Evolutionary conservation across 2,797 vertebrate genomes (phyloP).

Genomic region (Rousettus madagascariensis): DNA sequence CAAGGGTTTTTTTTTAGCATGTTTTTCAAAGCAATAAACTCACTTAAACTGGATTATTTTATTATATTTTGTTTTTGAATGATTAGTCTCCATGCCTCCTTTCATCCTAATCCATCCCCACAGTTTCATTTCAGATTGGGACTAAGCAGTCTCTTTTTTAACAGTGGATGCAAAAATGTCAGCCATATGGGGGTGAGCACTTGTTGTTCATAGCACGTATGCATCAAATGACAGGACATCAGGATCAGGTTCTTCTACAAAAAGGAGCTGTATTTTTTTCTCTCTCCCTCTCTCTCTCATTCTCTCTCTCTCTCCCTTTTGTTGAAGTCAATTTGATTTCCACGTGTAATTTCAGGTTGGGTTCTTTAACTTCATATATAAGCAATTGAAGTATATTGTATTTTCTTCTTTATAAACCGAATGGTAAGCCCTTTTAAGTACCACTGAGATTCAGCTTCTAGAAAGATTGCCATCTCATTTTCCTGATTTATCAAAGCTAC

Average conservation of each 20-base stretch:
- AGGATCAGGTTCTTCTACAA: constrained; percentile 22
- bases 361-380: constrained; percentile 26
- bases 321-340: constrained; percentile 45
- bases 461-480: constrained; percentile 44
- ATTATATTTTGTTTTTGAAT: constrained; percentile 33
- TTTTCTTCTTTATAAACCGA: constrained; percentile 60
- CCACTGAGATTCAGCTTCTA: constrained; percentile 28
- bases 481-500: constrained; percentile 51
- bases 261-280: not conserved
- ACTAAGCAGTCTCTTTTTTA: constrained; percentile 10
- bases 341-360: constrained; percentile 26
- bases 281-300: too few species aligned
- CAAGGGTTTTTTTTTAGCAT: not conserved
- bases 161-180: constrained; percentile 2
- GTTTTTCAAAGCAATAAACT: constrained; percentile 11
- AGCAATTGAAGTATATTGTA: constrained; percentile 43
- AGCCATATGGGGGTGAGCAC: constrained; percentile 32
- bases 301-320: not conserved
- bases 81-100: not conserved
- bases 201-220: not conserved
- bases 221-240: not conserved
- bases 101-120: constrained; percentile 25
- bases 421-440: constrained; percentile 60
- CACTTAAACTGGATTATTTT: not conserved
- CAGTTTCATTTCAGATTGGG: constrained; percentile 16